These are phyloP conservation scores for Eudemis profundana DNA, from an alignment of 2,888 invertebrate species.

Conservation along the genomic window DNA sequence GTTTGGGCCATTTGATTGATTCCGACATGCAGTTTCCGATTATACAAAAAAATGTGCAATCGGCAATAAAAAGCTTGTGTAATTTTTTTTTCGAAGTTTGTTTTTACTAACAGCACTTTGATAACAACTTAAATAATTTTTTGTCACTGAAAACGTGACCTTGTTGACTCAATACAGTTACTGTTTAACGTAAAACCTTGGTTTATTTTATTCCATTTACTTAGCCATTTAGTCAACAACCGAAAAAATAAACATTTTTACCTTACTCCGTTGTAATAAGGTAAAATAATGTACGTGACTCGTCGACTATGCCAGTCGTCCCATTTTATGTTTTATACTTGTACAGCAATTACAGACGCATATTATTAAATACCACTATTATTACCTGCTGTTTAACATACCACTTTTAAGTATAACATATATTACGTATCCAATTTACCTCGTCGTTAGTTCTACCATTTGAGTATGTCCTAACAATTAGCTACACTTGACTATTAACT, in stretches of 20 bases:
- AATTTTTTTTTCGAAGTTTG: no score
- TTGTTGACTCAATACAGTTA: no score
- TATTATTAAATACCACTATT: constrained; percentile 5
- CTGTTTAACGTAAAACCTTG: not conserved
- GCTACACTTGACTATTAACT: not conserved
- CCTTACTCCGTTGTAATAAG: no score
- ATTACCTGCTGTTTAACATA: not conserved
- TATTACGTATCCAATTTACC: not conserved
- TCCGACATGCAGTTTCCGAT: no score
- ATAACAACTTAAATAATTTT: no score
- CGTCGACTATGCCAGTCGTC: not conserved
- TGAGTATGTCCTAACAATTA: not conserved
- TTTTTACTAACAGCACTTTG: no score
- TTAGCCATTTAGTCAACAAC: no score
- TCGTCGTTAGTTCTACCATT: not conserved
- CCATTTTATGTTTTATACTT: not conserved
- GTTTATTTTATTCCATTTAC: not conserved
- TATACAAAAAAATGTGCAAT: no score
- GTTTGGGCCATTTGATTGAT: no score
- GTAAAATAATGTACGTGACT: not conserved
- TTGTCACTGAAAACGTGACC: not conserved
- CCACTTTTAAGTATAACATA: not conserved
- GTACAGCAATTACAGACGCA: not conserved
- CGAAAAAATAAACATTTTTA: no score
- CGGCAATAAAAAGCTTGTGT: no score